Evolutionary conservation across 2,888 invertebrate species (phyloP).

Genomic region (Brachylomia viminalis): DNA sequence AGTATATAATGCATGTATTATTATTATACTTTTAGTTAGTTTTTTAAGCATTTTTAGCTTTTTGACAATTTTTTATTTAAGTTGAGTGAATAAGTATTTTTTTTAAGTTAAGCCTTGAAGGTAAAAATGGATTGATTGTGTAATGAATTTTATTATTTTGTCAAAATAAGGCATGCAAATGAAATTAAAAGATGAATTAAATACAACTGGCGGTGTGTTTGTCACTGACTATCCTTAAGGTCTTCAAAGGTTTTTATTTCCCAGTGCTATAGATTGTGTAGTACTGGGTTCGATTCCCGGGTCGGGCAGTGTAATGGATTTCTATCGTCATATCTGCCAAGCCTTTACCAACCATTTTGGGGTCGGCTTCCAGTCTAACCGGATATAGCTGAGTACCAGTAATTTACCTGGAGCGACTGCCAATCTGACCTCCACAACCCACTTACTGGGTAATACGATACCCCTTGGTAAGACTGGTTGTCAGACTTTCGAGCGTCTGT

Average conservation of each 20-base stretch:
- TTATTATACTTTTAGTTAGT: constrained; percentile 1
- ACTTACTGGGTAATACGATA: background rate
- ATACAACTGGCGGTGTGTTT: background rate
- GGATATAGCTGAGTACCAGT: background rate
- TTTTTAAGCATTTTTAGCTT: constrained; percentile 9
- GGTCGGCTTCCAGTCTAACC: background rate
- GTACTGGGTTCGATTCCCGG: background rate
- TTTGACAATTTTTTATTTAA: background rate
- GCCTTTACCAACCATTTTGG: too few species aligned
- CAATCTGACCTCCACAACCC: background rate
- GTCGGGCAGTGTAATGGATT: background rate
- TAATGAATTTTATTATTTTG: background rate
- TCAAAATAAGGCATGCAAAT: constrained; percentile 2
- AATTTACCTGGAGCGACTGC: background rate
- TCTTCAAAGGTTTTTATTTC: background rate
- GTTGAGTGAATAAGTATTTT: background rate
- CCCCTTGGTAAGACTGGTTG: too few species aligned
- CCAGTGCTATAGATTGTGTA: background rate
- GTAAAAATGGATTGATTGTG: background rate
- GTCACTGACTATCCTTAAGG: background rate
- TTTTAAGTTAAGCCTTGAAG: background rate
- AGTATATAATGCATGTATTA: background rate
- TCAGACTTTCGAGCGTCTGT: too few species aligned
- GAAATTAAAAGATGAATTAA: background rate
- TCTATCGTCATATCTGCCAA: background rate